Evolutionary conservation across 2,797 vertebrate species (phyloP).

Genomic region (Microctenopoma lineatum): DNA sequence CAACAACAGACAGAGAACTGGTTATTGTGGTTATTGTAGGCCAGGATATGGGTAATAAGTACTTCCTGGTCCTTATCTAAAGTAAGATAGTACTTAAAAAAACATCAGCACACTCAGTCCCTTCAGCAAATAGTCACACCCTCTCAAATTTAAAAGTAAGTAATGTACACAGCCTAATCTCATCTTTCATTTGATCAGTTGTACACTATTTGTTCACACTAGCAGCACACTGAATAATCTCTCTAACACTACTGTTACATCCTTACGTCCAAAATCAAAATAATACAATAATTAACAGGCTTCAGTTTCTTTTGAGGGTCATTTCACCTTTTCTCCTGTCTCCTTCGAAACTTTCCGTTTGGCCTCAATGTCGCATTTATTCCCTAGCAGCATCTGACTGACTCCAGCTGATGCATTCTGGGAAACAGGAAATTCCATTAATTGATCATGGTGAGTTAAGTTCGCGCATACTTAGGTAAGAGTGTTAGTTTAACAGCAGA

Average conservation of each 20-base stretch:
- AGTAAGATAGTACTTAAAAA: conserved; percentile 20
- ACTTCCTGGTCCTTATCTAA: conserved; percentile 61
- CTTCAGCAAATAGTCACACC: conserved; percentile 18
- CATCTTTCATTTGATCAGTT: not conserved
- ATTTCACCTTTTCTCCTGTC: conserved; percentile 88
- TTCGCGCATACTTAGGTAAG: not conserved
- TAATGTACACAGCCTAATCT: not conserved
- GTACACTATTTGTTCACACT: too few relatives aligned
- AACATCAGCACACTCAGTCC: not conserved
- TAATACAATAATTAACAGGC: not conserved
- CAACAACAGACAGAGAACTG: conserved; percentile 38
- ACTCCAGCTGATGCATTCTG: conserved; percentile 94
- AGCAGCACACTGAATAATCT: not conserved
- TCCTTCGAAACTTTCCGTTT: conserved; percentile 91
- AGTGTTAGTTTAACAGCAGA: not conserved
- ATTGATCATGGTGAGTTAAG: conserved; percentile 25
- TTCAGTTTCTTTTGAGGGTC: not conserved
- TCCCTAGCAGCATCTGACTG: conserved; percentile 91
- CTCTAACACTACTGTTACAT: not conserved
- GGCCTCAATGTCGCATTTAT: conserved; percentile 95
- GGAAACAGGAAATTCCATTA: conserved; percentile 31
- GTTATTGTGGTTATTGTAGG: conserved; percentile 22
- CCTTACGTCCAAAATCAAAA: not conserved
- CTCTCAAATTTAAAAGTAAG: not conserved
- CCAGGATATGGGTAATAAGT: conserved; percentile 28